Base-by-base conservation (phyloP, 2,888 invertebrate species). In the Catocala nupta region DNA sequence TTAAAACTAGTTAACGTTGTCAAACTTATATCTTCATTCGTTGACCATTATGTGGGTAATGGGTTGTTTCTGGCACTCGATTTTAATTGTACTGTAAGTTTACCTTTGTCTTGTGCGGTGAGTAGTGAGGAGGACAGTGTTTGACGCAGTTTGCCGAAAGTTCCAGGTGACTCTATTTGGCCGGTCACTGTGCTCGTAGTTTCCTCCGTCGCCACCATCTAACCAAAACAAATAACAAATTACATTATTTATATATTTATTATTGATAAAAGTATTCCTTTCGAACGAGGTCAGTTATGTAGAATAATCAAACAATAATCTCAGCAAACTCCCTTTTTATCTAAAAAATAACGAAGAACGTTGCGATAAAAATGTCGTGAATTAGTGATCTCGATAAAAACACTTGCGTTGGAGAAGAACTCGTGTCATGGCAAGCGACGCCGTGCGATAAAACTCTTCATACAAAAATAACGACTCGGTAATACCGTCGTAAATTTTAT, bases 191-290 rank as follows among this genome's bases (percentile, higher is more conserved):
- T 89, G 82, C 95, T 95, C 67, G 95, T 95, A 25, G 25, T 25
- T 76, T 97, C 97, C 85, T 97, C 97, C 75, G 97, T 96, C 85
- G 97, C 96, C 95, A 97, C 97, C 97, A 98, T 97, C 98, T 97
- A 93, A 45, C 88, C 60, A 88, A 63, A 75, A 58, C 44, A 73
- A 56, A 66, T 43, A 36, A 59, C 8, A 53, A 25, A 10, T 55
- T 59, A 51, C 42, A 50, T 33, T 16, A 16, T 9, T 13, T 25
- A 16, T 34, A 11, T 25, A 36, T 4, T 11, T 36, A 13, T 5
- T 8, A 25, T 25, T 25, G 25, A 3, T 9, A 6, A 8, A 39
- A 39, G 8, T 9, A 47, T 16, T 10, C 3, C 25, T 49, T 49
- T 34, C 25, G 5, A 1, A n/a, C 11, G 34, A 11, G 7, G 34